Base-by-base conservation (phyloP, 2,797 vertebrate genomes). In the Picus viridis region DNA sequence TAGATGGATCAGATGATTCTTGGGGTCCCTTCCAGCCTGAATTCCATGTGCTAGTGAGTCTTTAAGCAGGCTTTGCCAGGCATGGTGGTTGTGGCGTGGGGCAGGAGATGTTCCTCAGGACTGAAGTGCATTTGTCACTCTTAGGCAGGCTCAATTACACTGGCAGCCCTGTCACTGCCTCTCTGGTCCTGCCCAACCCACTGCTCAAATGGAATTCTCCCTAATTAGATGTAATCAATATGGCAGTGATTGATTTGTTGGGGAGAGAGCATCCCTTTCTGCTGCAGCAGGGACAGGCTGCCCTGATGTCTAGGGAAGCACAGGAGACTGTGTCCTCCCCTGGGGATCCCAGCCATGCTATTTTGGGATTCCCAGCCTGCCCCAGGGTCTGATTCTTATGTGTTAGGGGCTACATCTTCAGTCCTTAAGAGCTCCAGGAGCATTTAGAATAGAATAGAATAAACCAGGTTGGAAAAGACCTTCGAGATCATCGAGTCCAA, bases 211-310 rank as follows among this genome's bases (percentile, higher is more conserved):
- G 13, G 71, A 63, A 43, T 59, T 47, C 19, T 23, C 5, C 26
- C 34, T n/a, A 12, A 29, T 41, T 68, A 61, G 64, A 57, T 45
- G n/a, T 17, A 45, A 88, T 78, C 34, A 9, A 45, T 92, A 62
- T 2, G 4, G 30, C 12, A 9, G 86, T 26, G 67, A 41, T 61
- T 47, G 54, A 16, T 73, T 89, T 85, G 69, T 75, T 67, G 29
- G 16, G 1, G 32, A 3, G 32, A 73, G 61, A 30, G n/a, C 51
- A 86, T 58, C 45, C 43, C n/a, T 27, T 27, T 85, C 11, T 29
- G 53, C 34, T 2, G 0, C 64, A 0, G 0, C 41, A 29, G 61
- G 41, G 51, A 41, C 10, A 30, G 27, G 12, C 34, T 88, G 41
- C 22, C 20, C 32, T 62, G 39, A 0, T 16, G 7, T 5, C 51